Evolutionary conservation across 2,888 invertebrate genomes (phyloP).

Genomic region (Cataglyphis cursor): DNA sequence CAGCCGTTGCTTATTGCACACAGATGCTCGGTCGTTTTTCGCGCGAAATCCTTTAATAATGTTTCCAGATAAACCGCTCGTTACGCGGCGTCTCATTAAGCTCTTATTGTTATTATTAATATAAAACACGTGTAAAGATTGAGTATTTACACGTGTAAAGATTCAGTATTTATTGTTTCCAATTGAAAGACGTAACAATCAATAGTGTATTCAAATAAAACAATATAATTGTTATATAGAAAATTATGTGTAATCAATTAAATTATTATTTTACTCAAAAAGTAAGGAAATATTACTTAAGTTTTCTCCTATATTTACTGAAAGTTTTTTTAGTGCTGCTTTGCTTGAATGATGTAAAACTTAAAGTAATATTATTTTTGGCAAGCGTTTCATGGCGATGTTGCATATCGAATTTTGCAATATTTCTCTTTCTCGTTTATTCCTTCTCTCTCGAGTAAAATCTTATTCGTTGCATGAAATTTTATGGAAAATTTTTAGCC

Average conservation of each 20-base stretch:
- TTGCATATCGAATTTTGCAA: not conserved
- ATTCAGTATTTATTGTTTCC: conserved; percentile 7
- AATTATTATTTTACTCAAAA: not conserved
- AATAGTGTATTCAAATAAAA: not conserved
- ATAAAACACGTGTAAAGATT: not conserved
- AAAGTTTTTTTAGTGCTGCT: not conserved
- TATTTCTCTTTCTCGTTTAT: conserved; percentile 16
- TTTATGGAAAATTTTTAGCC: conserved; percentile 16
- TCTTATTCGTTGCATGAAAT: conserved; percentile 32
- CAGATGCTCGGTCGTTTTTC: conserved; percentile 14
- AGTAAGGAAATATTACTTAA: not conserved
- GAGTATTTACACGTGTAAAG: not conserved
- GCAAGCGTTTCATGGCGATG: not conserved
- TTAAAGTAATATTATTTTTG: conserved; percentile 26
- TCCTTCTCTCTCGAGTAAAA: not conserved
- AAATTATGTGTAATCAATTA: not conserved
- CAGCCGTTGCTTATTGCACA: conserved; percentile 17
- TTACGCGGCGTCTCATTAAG: conserved; percentile 36
- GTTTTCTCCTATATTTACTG: not conserved
- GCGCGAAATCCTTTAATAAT: conserved; percentile 21
- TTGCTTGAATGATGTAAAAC: not conserved
- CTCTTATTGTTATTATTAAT: not conserved
- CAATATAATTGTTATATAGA: not conserved
- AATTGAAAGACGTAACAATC: conserved; percentile 8
- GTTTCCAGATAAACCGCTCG: conserved; percentile 16